Evolutionary conservation across 2,888 invertebrate genomes (phyloP), one percentile per base, ranked within the genome.

Genomic region (Cheilosia soror): DNA sequence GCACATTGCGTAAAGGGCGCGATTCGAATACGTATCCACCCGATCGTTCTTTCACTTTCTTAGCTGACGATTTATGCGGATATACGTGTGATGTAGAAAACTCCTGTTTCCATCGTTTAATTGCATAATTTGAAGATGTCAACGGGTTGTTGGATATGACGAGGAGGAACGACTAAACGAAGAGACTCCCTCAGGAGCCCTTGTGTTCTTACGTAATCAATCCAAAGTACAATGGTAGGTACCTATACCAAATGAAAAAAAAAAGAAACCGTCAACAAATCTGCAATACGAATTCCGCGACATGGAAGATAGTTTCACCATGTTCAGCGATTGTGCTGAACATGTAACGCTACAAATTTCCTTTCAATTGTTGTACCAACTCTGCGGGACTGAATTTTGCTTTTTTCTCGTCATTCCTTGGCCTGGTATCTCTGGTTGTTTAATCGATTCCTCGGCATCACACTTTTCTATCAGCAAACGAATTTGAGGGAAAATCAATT

Each of bases 341-440:
- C 85, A 85, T 81, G 81, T 72, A 81, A 77, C 76, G 76, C 80
- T 55, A 85, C 85, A 85, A 85, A 85, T 85, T 85, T 85, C 66
- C 81, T 81, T 76, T 81, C 85, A 72, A 85, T 85, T 85, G 85
- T 84, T 73, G 53, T 51, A 27, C 5, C 11, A 11, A 49, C 25
- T 29, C 31, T 31, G 62, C 40, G 62, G 31, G 53, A 40, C 40
- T 27, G 51, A 47, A 13, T 65, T 31, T 20, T 15, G 55, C 6
- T 42, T 63, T 47, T 47, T 80, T 33, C 25, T 57, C 40, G 57
- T 69, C 68, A 57, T 63, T 57, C 20, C 63, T 15, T 49, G 57
- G 33, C 42, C 57, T 55, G 60, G 72, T 82, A 77, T 77, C 60
- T 47, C 13, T 58, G 20, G 62, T 57, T 68, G 83, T 68, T 71